Conservation (phyloP, 2,113 vertebrate genomes). For the Pterocles gutturalis region DNA sequence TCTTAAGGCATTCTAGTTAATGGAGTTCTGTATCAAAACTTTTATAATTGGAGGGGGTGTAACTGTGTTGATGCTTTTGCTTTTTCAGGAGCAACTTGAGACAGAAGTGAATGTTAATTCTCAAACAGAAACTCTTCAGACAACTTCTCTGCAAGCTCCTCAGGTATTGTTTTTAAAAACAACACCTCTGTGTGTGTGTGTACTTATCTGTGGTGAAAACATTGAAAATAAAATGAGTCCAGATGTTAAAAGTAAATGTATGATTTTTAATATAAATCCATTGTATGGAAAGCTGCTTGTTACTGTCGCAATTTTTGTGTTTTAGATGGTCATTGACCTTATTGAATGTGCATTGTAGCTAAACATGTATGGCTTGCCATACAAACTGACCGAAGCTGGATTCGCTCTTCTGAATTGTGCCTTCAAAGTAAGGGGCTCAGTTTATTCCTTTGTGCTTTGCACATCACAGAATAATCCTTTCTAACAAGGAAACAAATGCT, state of each 20-base stretch:
- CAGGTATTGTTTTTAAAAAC: constrained; percentile 75
- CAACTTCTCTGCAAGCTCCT: constrained; percentile 79
- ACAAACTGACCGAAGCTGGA: constrained; percentile 61
- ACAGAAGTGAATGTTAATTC: constrained; percentile 75
- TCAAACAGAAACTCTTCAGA: constrained; percentile 78
- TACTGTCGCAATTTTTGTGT: constrained; percentile 59
- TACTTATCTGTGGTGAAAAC: background rate
- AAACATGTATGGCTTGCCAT: constrained; percentile 61
- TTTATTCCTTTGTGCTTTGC: constrained; percentile 64
- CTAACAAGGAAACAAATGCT: background rate
- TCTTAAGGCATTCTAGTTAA: background rate
- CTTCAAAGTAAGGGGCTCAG: constrained; percentile 58
- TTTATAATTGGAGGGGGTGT: background rate
- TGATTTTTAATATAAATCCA: background rate
- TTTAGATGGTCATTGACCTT: constrained; percentile 65
- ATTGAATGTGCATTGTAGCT: constrained; percentile 68
- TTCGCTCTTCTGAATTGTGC: constrained; percentile 57
- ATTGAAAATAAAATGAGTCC: background rate
- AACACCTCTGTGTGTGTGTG: background rate
- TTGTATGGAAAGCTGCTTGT: constrained; percentile 41
- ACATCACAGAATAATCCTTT: constrained; percentile 39
- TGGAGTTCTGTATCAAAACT: background rate
- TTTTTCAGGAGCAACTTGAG: constrained; percentile 76
- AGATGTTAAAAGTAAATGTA: background rate
- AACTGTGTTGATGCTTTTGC: background rate